A percentile compares a stretch with the other conserved stretches of the same genome.
These are phyloP conservation scores for Itoplectis maculator DNA, from an alignment of 2,888 invertebrate genomes.

Conservation along the genomic window DNA sequence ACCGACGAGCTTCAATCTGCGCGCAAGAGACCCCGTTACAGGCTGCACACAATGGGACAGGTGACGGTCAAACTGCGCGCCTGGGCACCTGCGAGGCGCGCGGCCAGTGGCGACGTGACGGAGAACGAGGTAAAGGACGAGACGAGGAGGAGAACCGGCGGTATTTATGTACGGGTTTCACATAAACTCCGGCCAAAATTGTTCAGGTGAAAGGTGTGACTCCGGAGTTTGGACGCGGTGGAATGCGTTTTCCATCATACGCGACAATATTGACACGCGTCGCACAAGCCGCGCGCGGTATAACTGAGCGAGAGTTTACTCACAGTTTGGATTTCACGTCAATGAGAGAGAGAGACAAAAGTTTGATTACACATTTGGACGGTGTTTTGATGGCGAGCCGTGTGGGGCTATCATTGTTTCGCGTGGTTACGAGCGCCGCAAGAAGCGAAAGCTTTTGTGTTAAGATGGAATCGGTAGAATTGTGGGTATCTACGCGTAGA, in stretches of 20 bases:
- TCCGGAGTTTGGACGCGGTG: constrained; percentile 13
- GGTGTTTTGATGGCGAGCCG: too few relatives aligned
- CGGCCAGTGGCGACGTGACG: too few relatives aligned
- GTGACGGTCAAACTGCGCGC: constrained; percentile 41
- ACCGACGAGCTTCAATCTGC: constrained; percentile 45
- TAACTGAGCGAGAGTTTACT: neutral
- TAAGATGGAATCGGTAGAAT: too few relatives aligned
- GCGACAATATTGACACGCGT: constrained; percentile 16
- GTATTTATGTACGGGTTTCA: constrained; percentile 35
- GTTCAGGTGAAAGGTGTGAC: constrained; percentile 24
- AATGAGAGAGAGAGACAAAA: constrained; percentile 3
- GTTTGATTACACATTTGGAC: neutral
- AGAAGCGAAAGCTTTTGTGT: too few relatives aligned
- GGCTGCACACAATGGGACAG: constrained; percentile 48
- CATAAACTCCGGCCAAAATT: constrained; percentile 6
- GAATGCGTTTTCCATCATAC: constrained; percentile 6
- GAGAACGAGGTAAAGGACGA: too few relatives aligned
- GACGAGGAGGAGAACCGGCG: constrained; percentile 15
- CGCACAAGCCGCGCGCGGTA: neutral
- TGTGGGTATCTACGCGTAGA: too few relatives aligned
- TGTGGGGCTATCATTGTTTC: neutral
- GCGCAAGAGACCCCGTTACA: constrained; percentile 31
- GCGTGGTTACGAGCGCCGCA: neutral
- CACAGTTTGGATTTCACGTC: constrained; percentile 5
- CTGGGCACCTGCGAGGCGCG: constrained; percentile 6